Base-by-base conservation (phyloP, 1,140 invertebrate species). In the Habropoda laboriosa region DNA sequence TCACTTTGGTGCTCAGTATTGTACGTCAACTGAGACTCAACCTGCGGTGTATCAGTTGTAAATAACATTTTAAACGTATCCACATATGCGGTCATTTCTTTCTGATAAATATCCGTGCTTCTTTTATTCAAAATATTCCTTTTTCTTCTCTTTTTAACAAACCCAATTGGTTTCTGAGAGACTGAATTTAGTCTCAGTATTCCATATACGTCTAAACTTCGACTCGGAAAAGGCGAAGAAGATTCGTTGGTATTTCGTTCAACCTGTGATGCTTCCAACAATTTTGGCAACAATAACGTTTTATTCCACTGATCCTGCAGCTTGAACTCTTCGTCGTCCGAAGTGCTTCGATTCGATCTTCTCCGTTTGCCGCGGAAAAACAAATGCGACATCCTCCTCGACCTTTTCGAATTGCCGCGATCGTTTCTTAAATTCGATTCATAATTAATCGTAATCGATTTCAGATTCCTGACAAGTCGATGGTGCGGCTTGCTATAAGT, bases 21-120 rank as follows among this genome's bases (percentile, higher is more conserved):
- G 5, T 60, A 78, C 3, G 75, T 78, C 30, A 78, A 60, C 8
- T 78, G 75, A 2, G 66, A 78, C 2, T 76, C 74, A 13, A 63
- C 18, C 8, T 38, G 1, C 21, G 75, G 42, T 13, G 21, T 16
- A 4, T 27, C 12, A 0, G 64, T 60, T 10, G 32, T 51, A 5
- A 13, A 0, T 0, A 77, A 1, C 1, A 61, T 0, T 0, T 1
- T 0, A 24, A 61, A 0, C 0, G 13, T 2, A 18, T 42, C 12
- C 0, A 8, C 0, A 8, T 78, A 71, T 1, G 12, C 30, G 7
- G 10, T 67, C 0, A 27, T 0, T 35, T 45, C 27, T 4, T 16
- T 21, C 0, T n/a, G 2, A 1, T 5, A 16, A 0, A 1, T 6
- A 16, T 42, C 4, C 0, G 27, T n/a, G 1, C 0, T 35, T 7